These are phyloP conservation scores for Prolemur simus DNA, from an alignment of 2,113 vertebrate genomes.

Conservation along the genomic window DNA sequence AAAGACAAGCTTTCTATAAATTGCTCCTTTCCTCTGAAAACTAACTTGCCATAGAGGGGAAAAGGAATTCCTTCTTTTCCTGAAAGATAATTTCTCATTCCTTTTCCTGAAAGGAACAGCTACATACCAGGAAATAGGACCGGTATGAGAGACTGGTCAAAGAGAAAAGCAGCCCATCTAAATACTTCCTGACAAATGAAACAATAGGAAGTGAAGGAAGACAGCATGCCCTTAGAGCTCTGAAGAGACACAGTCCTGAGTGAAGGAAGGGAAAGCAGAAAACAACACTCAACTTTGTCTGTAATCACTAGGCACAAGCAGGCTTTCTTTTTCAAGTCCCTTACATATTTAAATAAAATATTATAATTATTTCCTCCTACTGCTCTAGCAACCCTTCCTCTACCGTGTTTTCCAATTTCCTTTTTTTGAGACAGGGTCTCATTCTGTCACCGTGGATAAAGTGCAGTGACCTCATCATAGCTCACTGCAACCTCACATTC, in stretches of 20 bases:
- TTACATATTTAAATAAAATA: slow-evolving; percentile 3
- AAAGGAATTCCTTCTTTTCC: neutral
- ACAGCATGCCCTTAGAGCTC: neutral
- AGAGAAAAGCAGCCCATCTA: neutral
- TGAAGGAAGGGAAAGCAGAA: neutral
- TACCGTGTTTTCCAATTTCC: neutral
- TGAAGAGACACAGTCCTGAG: neutral
- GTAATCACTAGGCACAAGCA: neutral
- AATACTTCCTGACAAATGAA: neutral
- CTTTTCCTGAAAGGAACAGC: neutral
- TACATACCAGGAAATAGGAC: neutral
- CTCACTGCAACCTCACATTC: too few species aligned
- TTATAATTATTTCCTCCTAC: neutral
- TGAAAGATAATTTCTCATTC: neutral
- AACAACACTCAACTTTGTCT: slow-evolving; percentile 12
- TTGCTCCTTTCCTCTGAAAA: neutral
- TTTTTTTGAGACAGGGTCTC: too few species aligned
- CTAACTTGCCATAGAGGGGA: neutral
- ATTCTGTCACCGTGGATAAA: too few species aligned
- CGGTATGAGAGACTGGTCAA: neutral
- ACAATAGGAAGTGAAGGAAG: neutral
- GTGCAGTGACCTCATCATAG: too few species aligned
- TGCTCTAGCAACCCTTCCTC: neutral
- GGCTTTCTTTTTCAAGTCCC: neutral
- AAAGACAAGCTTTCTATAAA: neutral